Percentiles rank a stretch among this genome's conserved stretches.
Conservation (phyloP, 2,113 vertebrate species). For the Capra hircus region DNA sequence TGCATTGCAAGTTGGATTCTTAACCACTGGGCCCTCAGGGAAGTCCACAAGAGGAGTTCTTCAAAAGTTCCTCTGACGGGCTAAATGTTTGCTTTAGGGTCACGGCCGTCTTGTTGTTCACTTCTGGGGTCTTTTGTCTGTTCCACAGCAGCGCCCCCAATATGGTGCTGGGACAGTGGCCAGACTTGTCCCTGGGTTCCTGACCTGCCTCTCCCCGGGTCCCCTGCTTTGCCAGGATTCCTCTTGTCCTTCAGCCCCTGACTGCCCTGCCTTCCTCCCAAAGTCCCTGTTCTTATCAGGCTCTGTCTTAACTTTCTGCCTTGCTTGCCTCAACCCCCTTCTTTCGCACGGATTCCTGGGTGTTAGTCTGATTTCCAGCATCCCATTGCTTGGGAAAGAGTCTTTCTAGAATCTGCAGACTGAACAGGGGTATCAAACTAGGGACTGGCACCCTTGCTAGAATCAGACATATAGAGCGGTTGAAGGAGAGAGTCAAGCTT, state of each 20-base stretch:
- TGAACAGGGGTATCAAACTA: background rate
- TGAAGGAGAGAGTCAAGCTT: too few species aligned
- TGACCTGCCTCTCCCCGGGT: background rate
- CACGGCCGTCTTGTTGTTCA: background rate
- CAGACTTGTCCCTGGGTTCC: background rate
- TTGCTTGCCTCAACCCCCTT: background rate
- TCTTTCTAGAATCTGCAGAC: background rate
- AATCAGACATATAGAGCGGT: background rate
- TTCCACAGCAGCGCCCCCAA: rapidly evolving
- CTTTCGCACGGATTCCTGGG: background rate
- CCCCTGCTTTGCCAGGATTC: background rate
- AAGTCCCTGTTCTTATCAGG: background rate
- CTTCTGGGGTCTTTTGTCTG: background rate
- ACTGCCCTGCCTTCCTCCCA: background rate
- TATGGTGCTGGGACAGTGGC: background rate
- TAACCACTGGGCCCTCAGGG: background rate
- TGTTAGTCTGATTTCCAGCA: background rate
- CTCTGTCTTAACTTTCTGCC: background rate
- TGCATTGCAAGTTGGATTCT: background rate
- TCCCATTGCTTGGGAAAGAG: background rate
- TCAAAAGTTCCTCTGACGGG: background rate
- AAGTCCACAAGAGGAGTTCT: background rate
- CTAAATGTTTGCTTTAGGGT: background rate
- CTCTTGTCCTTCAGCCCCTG: background rate
- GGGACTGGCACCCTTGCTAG: background rate